Percentiles rank a stretch among this genome's conserved stretches.
phyloP scores from a whole-genome alignment of 2,113 vertebrate genomes.

The Rhinichthys klamathensis region DNA sequence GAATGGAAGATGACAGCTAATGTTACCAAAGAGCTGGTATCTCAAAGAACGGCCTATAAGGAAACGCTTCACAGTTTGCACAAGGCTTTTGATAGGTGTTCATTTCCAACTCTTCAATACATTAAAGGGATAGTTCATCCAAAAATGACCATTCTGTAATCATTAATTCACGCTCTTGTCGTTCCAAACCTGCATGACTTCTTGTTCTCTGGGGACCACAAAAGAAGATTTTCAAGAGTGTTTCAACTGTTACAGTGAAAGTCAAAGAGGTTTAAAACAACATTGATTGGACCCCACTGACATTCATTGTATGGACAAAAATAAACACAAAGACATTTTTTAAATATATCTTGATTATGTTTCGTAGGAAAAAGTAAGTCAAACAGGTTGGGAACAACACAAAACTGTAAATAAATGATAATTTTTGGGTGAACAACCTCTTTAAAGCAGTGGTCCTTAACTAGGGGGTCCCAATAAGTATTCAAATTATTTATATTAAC shows the following conservation, averaged over 20 bases:
- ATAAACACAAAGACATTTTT: background rate
- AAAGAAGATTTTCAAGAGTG: background rate
- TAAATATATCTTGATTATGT: background rate
- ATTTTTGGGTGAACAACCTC: too few species aligned
- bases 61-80: background rate
- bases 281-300: background rate
- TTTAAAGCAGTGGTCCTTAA: too few species aligned
- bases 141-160: background rate
- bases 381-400: too few species aligned
- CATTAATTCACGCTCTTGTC: background rate
- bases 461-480: background rate
- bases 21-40: constrained; percentile 2
- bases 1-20: constrained; percentile 40
- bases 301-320: background rate
- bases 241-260: background rate
- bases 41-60: background rate
- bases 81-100: background rate
- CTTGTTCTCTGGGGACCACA: background rate
- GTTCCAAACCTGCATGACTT: background rate
- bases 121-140: background rate
- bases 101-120: background rate
- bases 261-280: background rate
- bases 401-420: too few species aligned
- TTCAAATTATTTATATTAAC: background rate
- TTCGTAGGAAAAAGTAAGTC: too few species aligned